phyloP scores from a whole-genome alignment of 1,140 invertebrate genomes.

The Ptiloglossa arizonensis region DNA sequence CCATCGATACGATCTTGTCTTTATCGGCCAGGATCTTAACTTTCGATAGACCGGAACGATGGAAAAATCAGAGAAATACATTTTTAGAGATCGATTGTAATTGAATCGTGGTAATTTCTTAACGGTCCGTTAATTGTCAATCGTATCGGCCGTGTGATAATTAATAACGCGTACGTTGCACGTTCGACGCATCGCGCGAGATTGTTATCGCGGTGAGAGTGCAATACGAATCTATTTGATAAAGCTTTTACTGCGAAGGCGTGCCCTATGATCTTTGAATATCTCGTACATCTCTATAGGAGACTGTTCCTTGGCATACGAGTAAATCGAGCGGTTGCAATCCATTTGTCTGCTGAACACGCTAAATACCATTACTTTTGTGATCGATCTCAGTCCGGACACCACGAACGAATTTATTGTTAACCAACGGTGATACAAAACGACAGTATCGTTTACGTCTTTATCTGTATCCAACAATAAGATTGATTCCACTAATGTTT shows the following conservation, averaged over 20 bases:
- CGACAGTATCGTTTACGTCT: no score
- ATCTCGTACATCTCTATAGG: constrained; percentile 10
- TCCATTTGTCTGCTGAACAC: neutral
- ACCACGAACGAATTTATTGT: no score
- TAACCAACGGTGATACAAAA: no score
- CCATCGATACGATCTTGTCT: neutral
- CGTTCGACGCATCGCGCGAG: constrained; percentile 22
- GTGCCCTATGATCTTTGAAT: constrained; percentile 30
- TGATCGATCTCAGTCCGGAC: no score
- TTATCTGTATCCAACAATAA: no score
- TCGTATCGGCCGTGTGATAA: neutral
- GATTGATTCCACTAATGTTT: no score
- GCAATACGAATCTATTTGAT: constrained; percentile 24
- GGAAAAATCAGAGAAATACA: no score
- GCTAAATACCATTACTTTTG: neutral
- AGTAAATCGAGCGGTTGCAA: neutral
- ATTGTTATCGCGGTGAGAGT: constrained; percentile 22
- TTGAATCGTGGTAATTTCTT: neutral
- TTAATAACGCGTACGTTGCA: constrained; percentile 12
- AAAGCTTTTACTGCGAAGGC: constrained; percentile 11
- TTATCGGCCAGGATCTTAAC: no score
- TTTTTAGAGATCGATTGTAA: neutral
- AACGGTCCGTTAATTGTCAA: constrained; percentile 4
- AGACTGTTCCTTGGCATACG: neutral
- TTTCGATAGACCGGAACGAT: neutral